Conservation (phyloP, 2,113 vertebrate species). For the Upupa epops region DNA sequence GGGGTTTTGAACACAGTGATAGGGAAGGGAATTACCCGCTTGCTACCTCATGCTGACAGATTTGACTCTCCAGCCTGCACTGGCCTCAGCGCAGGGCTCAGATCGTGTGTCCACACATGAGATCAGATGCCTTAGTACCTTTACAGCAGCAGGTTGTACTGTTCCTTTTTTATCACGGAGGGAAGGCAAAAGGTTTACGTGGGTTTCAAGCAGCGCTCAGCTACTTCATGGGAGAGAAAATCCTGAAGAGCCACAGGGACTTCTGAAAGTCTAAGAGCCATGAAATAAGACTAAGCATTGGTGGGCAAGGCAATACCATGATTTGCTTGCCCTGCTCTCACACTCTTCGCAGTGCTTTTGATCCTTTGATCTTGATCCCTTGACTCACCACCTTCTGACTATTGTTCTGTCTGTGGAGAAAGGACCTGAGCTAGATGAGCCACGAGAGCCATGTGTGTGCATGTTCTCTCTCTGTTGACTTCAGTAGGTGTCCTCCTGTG, state of each 20-base stretch:
- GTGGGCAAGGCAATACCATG: neutral
- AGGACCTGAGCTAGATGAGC: neutral
- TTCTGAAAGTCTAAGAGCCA: neutral
- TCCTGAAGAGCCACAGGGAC: neutral
- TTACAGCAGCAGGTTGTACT: neutral
- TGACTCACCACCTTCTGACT: neutral
- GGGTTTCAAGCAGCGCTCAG: neutral
- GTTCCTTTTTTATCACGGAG: accelerated
- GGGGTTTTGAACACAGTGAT: neutral
- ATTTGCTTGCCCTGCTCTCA: neutral
- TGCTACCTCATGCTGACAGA: neutral
- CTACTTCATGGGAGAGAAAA: neutral
- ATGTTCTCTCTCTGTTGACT: neutral
- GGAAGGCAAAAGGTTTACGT: neutral
- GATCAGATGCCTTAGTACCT: neutral
- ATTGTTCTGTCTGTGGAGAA: neutral
- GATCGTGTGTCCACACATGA: neutral
- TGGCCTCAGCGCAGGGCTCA: neutral
- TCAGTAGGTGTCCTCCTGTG: neutral
- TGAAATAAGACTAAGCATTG: neutral
- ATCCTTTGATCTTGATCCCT: neutral
- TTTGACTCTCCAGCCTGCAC: neutral
- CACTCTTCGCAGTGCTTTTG: neutral
- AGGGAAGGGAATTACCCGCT: neutral
- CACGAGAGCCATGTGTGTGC: neutral